Conservation (phyloP, 2,888 invertebrate genomes). For the Amphipoea lucens region DNA sequence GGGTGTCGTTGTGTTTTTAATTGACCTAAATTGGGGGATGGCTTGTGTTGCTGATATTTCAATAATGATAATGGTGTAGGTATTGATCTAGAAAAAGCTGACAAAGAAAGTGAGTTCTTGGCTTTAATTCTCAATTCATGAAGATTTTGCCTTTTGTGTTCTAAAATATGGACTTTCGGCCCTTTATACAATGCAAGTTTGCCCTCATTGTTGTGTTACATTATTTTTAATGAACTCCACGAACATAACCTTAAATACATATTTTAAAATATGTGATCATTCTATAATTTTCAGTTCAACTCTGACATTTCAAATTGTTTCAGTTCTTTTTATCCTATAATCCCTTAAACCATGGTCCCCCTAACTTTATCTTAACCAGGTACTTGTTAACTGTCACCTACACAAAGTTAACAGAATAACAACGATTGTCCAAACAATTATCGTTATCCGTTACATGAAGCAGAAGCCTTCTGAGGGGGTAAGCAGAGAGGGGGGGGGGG, state of each 20-base stretch:
- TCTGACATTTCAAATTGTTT: neutral
- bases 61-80: neutral
- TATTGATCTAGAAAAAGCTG: neutral
- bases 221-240: neutral
- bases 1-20: neutral
- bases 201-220: neutral
- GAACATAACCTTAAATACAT: neutral
- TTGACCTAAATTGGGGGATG: neutral
- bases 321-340: neutral
- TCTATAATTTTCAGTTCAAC: neutral
- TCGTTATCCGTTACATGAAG: slow-evolving; percentile 62
- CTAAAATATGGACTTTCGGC: neutral
- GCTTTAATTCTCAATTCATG: neutral
- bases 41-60: neutral
- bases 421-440: slow-evolving; percentile 69
- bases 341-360: slow-evolving; percentile 5
- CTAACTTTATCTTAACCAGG: slow-evolving; percentile 46
- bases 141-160: neutral
- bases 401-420: slow-evolving; percentile 60
- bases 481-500: neutral
- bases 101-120: no score
- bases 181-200: neutral
- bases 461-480: slow-evolving; percentile 52
- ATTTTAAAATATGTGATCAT: neutral
- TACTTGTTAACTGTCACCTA: slow-evolving; percentile 59